Percentiles rank a stretch among this genome's conserved stretches.
These are phyloP conservation scores for Phycodurus eques DNA, from an alignment of 2,113 vertebrate genomes.

Conservation along the genomic window DNA sequence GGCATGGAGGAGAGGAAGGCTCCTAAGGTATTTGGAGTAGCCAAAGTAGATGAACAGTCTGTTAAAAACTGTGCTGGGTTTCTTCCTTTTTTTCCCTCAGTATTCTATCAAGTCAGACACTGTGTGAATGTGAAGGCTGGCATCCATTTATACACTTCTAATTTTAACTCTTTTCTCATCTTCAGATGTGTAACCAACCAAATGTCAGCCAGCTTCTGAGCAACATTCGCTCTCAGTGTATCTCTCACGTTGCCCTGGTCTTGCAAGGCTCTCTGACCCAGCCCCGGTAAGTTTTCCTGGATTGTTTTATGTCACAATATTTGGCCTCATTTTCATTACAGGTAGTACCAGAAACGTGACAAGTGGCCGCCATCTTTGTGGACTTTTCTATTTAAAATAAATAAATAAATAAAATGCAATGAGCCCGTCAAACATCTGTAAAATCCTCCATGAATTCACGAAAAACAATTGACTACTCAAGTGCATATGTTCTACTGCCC, in stretches of 20 bases:
- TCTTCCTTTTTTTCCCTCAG: background rate
- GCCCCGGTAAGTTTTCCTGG: slow-evolving; percentile 79
- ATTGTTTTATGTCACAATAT: background rate
- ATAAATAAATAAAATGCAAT: no score
- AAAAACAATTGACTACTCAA: no score
- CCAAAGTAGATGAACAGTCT: background rate
- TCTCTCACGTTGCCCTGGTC: slow-evolving; percentile 92
- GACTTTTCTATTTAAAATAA: no score
- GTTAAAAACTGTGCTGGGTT: background rate
- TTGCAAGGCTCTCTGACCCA: slow-evolving; percentile 92
- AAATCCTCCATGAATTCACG: no score
- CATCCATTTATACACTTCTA: slow-evolving; percentile 7
- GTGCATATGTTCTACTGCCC: no score
- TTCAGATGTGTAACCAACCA: slow-evolving; percentile 96
- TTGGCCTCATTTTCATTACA: background rate
- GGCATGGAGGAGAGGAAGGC: slow-evolving; percentile 98
- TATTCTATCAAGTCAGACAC: background rate
- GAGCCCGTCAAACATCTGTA: no score
- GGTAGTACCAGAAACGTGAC: background rate
- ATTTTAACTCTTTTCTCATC: slow-evolving; percentile 8
- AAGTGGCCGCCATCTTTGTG: background rate
- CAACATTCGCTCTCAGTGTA: slow-evolving; percentile 98
- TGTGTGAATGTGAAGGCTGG: slow-evolving; percentile 13
- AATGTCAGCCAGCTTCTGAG: slow-evolving; percentile 96
- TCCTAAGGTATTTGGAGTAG: slow-evolving; percentile 83